These are phyloP conservation scores for Homalodisca vitripennis DNA, from an alignment of 1,140 invertebrate genomes.

Conservation along the genomic window DNA sequence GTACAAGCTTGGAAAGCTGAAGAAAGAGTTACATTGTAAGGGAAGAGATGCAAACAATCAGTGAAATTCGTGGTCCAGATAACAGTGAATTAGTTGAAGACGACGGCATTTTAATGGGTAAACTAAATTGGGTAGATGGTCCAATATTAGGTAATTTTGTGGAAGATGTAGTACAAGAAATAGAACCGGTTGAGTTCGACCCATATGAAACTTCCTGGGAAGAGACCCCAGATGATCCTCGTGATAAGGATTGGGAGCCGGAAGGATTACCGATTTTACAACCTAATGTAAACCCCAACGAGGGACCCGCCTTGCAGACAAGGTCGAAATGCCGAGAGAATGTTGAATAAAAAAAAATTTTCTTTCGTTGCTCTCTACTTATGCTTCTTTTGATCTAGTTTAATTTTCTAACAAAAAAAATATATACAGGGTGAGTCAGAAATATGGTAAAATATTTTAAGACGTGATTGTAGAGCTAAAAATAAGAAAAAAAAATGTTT, in stretches of 20 bases:
- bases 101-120: not conserved
- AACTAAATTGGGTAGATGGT: not conserved
- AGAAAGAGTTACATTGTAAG: not conserved
- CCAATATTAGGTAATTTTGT: constrained; percentile 5
- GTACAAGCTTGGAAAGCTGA: not conserved
- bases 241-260: not conserved
- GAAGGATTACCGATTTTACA: too few relatives aligned
- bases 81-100: not conserved
- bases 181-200: not conserved
- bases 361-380: too few relatives aligned
- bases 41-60: not conserved
- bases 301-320: too few relatives aligned
- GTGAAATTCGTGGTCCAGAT: not conserved
- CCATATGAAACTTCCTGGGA: not conserved
- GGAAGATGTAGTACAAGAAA: not conserved
- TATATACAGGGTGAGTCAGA: too few relatives aligned
- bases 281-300: too few relatives aligned
- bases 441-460: too few relatives aligned
- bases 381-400: too few relatives aligned
- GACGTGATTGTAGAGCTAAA: too few relatives aligned
- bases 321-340: too few relatives aligned
- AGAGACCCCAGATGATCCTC: not conserved
- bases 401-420: too few relatives aligned
- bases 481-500: too few relatives aligned
- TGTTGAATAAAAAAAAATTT: too few relatives aligned